Conservation (phyloP, 2,888 invertebrate genomes). For the Molorchus minor region DNA sequence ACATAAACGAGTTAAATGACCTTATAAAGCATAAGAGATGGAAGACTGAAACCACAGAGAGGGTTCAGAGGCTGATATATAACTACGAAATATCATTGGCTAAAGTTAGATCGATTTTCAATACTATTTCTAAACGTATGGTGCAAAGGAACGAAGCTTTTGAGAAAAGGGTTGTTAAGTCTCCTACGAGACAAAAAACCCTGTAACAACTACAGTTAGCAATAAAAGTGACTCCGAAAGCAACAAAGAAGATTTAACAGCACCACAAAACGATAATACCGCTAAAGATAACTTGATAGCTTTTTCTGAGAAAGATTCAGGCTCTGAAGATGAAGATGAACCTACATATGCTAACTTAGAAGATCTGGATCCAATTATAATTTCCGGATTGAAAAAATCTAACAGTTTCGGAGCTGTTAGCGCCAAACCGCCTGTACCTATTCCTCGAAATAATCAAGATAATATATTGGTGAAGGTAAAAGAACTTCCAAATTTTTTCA, state of each 20-base stretch:
- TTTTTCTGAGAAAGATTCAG: neutral
- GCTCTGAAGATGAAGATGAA: neutral
- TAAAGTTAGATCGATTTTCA: slow-evolving; percentile 30
- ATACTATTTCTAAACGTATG: slow-evolving; percentile 11
- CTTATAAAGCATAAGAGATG: slow-evolving; percentile 15
- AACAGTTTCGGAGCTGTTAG: slow-evolving; percentile 9
- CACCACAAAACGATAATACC: neutral
- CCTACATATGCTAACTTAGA: neutral
- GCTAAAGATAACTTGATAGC: neutral
- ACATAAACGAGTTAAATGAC: slow-evolving; percentile 29
- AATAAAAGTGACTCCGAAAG: no score
- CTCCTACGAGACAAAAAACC: neutral
- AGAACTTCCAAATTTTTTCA: slow-evolving; percentile 29
- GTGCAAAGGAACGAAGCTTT: neutral
- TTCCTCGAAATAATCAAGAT: slow-evolving; percentile 27
- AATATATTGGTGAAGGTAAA: slow-evolving; percentile 28
- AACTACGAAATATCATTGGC: slow-evolving; percentile 33
- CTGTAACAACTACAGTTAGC: neutral
- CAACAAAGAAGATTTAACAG: no score
- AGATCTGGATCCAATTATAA: neutral
- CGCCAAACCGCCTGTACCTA: slow-evolving; percentile 26
- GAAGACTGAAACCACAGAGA: slow-evolving; percentile 4
- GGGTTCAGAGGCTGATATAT: slow-evolving; percentile 22
- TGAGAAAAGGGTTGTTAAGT: neutral
- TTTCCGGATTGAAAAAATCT: neutral